Evolutionary conservation across 2,113 vertebrate genomes (phyloP).

Genomic region (Arenaria interpres): DNA sequence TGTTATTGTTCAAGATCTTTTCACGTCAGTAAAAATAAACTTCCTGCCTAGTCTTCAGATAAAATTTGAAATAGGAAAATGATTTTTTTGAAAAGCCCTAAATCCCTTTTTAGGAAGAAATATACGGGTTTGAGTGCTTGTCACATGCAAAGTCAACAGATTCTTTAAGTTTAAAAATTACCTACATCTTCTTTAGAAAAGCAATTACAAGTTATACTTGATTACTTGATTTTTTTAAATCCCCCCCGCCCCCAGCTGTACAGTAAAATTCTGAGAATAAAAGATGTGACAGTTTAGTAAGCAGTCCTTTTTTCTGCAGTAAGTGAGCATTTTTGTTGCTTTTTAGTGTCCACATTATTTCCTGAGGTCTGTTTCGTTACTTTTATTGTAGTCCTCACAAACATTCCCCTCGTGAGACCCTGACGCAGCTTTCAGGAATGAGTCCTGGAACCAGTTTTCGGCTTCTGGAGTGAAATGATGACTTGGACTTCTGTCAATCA

Average conservation of each 20-base stretch:
- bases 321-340: neutral
- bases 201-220: neutral
- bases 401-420: neutral
- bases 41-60: neutral
- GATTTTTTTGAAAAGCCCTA: neutral
- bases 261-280: neutral
- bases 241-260: neutral
- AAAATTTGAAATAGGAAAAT: neutral
- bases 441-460: neutral
- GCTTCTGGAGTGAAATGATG: neutral
- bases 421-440: neutral
- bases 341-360: neutral
- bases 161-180: neutral
- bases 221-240: neutral
- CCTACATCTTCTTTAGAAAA: neutral
- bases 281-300: neutral
- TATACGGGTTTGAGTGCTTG: neutral
- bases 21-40: neutral
- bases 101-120: neutral
- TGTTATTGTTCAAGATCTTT: neutral
- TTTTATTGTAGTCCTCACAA: neutral
- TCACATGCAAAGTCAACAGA: too few species aligned
- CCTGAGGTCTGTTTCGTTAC: neutral
- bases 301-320: neutral
- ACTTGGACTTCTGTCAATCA: neutral